Evolutionary conservation across 1,140 invertebrate species (phyloP).

Genomic region (Trissolcus basalis): DNA sequence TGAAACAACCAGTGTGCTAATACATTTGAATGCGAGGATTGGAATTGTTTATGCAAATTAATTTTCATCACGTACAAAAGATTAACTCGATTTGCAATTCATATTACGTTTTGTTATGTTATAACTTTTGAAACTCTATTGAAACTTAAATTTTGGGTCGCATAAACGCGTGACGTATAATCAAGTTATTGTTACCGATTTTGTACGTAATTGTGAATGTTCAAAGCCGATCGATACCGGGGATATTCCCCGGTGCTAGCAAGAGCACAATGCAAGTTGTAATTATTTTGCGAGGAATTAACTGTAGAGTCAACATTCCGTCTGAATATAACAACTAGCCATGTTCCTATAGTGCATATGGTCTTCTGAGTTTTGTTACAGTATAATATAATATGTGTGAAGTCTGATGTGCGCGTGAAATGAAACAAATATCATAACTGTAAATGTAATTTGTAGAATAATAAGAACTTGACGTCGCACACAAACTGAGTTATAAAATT

Average conservation of each 20-base stretch:
- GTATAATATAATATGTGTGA: conserved; percentile 16
- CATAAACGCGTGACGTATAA: conserved; percentile 18
- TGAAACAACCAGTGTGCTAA: too few species aligned
- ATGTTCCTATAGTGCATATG: conserved; percentile 19
- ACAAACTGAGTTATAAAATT: too few species aligned
- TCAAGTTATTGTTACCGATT: conserved; percentile 33
- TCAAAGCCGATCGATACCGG: conserved; percentile 15
- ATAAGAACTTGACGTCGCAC: not conserved
- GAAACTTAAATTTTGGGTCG: conserved; percentile 28
- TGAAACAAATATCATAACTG: conserved; percentile 30
- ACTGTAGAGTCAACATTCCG: conserved; percentile 39
- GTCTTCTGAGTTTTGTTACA: conserved; percentile 25
- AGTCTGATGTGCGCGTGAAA: conserved; percentile 4
- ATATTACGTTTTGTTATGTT: conserved; percentile 35
- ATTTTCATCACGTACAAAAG: conserved; percentile 39
- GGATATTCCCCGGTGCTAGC: conserved; percentile 5
- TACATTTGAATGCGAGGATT: conserved; percentile 7
- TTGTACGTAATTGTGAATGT: conserved; percentile 9
- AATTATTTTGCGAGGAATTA: conserved; percentile 43
- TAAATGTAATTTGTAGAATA: conserved; percentile 36
- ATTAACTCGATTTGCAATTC: conserved; percentile 45
- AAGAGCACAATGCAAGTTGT: conserved; percentile 20
- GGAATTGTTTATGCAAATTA: conserved; percentile 43
- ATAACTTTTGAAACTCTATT: conserved; percentile 22
- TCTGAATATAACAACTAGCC: conserved; percentile 34